Evolutionary conservation across 2,888 invertebrate species (phyloP).

Genomic region (Hedychridium roseum): DNA sequence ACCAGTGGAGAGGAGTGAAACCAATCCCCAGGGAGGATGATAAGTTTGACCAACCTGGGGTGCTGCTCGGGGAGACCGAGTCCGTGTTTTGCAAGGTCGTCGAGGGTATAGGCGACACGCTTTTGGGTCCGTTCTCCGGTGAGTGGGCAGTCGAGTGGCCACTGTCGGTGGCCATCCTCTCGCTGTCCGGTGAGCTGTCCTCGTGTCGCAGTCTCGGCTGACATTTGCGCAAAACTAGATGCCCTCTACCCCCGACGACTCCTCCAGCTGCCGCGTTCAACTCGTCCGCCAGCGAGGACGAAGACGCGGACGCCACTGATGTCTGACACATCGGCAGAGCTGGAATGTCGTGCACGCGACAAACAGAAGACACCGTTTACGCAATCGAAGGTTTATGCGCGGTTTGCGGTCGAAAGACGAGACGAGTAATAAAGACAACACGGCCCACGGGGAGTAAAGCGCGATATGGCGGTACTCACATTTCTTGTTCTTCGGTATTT

Average conservation of each 20-base stretch:
- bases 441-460: too few species aligned
- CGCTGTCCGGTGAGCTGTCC: conserved; percentile 88
- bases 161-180: conserved; percentile 84
- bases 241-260: conserved; percentile 53
- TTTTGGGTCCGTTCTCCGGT: conserved; percentile 85
- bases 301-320: conserved; percentile 55
- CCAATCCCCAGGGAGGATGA: too few species aligned
- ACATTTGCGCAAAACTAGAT: conserved; percentile 54
- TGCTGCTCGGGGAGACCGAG: conserved; percentile 58
- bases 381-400: too few species aligned
- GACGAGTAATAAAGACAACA: too few species aligned
- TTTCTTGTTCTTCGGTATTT: conserved; percentile 89
- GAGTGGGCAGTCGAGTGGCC: conserved; percentile 93
- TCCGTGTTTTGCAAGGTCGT: conserved; percentile 59
- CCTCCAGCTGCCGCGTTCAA: conserved; percentile 66
- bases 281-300: conserved; percentile 75
- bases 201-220: conserved; percentile 66
- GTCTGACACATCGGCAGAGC: conserved; percentile 36
- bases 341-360: too few species aligned
- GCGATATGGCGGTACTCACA: too few species aligned
- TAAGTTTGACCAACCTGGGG: too few species aligned
- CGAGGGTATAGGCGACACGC: conserved; percentile 77
- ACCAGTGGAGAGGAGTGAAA: too few species aligned
- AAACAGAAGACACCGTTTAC: too few species aligned
- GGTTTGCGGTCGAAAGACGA: too few species aligned